A percentile compares a stretch with the other conserved stretches of the same genome.
These are phyloP conservation scores for Drosophila suzukii DNA, from an alignment of 1,140 invertebrate genomes.

Conservation along the genomic window DNA sequence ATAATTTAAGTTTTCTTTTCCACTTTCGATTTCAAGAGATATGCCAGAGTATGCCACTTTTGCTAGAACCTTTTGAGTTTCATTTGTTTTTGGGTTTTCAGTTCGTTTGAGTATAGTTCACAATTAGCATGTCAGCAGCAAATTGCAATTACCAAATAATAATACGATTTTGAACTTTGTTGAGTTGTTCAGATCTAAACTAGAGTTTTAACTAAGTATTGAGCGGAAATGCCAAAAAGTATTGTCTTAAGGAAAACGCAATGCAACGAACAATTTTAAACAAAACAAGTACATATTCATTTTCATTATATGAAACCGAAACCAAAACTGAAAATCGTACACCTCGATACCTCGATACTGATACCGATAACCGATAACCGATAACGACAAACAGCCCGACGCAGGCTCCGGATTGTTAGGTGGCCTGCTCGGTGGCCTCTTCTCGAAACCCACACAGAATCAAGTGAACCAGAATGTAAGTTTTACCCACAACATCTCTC, in stretches of 20 bases:
- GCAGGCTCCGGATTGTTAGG: constrained; percentile 83
- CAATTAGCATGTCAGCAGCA: constrained; percentile 65
- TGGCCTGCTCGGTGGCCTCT: constrained; percentile 84
- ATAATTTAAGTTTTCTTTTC: neutral
- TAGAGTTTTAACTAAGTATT: constrained; percentile 61
- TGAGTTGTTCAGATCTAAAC: constrained; percentile 64
- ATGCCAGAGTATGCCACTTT: constrained; percentile 54
- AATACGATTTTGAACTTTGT: constrained; percentile 54
- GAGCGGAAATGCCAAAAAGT: constrained; percentile 20
- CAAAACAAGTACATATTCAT: constrained; percentile 82
- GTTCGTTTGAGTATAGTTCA: constrained; percentile 51
- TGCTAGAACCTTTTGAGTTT: constrained; percentile 30
- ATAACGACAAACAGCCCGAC: constrained; percentile 74
- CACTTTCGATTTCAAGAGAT: constrained; percentile 11
- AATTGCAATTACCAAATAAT: constrained; percentile 31
- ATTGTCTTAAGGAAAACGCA: constrained; percentile 70
- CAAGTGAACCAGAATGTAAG: constrained; percentile 84
- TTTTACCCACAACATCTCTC: constrained; percentile 83
- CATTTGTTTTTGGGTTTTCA: constrained; percentile 14
- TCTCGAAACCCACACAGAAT: constrained; percentile 84
- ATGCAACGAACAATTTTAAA: constrained; percentile 81
- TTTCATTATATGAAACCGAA: constrained; percentile 81
- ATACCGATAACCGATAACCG: constrained; percentile 20
- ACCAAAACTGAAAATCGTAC: constrained; percentile 17
- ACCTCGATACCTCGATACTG: constrained; percentile 43